Base-by-base conservation (phyloP, 2,113 vertebrate species). In the Ammodytes dubius region DNA sequence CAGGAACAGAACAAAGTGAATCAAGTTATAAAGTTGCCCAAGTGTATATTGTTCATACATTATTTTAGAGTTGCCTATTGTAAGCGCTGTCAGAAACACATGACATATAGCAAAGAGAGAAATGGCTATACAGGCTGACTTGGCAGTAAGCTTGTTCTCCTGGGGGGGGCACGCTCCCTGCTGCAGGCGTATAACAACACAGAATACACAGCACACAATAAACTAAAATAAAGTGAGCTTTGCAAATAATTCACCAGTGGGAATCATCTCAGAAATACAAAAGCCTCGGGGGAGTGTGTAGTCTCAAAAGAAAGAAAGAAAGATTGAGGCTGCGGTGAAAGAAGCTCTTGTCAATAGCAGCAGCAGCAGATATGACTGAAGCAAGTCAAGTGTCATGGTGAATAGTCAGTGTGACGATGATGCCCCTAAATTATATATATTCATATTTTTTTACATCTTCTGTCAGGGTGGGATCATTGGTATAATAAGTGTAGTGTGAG, bases 261-360 rank as follows among this genome's bases (percentile, higher is more conserved):
- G 61, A 83, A 77, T 79, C 57, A 74, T 40, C 43, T 72, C 57
- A 19, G 42, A 69, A 49, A 87, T 70, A 69, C 27, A 83, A 83
- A 52, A 77, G 15, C 54, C 71, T 79, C 39, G 68, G 53, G 80
- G 54, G 58, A 53, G 61, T 43, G 42, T 15, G n/a, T 10, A 27
- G 61, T 76, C 65, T 35, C 15, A 37, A 57, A 77, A 15, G 27
- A 27, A 27, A 27, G 27, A 27, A 27, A 27, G 27, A 27, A 27
- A 73, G 47, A 70, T 46, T 49, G 53, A 70, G 9, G 74, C 49
- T 73, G 61, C 13, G 27, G 63, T 45, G 40, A 27, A 57, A 14
- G 37, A 78, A 45, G n/a, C 4, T 54, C 52, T 60, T 27, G 27
- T 76, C 43, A 64, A 19, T 19, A 50, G 15, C 9, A n/a, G 56